A percentile compares a stretch with the other conserved stretches of the same genome.
Evolutionary conservation across 2,888 invertebrate species (phyloP).

Genomic region (Acleris literana): DNA sequence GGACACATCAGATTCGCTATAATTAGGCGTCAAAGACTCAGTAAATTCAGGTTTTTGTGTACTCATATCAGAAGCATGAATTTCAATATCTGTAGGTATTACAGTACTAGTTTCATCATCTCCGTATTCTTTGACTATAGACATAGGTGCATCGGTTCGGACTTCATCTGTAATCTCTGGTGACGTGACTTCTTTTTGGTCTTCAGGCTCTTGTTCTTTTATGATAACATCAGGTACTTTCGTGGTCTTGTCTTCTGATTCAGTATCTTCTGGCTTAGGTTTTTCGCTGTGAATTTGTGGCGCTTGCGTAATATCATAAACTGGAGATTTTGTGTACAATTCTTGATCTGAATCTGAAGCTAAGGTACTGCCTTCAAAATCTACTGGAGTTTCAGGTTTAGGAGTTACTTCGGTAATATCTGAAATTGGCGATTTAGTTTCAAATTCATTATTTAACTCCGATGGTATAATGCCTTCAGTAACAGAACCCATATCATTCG

Average conservation of each 20-base stretch:
- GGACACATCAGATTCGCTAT: not conserved
- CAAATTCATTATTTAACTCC: slow-evolving; percentile 6
- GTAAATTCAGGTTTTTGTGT: slow-evolving; percentile 12
- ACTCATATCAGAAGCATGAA: not conserved
- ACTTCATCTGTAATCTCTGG: not conserved
- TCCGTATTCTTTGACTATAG: slow-evolving; percentile 22
- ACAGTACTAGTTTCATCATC: slow-evolving; percentile 11
- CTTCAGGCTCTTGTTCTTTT: slow-evolving; percentile 4
- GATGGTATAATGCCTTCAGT: slow-evolving; percentile 3
- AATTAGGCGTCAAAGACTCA: not conserved
- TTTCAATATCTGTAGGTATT: slow-evolving; percentile 3
- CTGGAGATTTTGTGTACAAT: slow-evolving; percentile 14
- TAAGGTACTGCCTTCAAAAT: not conserved
- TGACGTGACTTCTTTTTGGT: not conserved
- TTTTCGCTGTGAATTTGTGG: slow-evolving; percentile 17
- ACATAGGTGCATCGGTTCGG: slow-evolving; percentile 28
- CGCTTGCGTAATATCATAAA: slow-evolving; percentile 17
- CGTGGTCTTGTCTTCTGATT: slow-evolving; percentile 27
- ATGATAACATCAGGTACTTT: slow-evolving; percentile 22
- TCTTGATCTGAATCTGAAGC: slow-evolving; percentile 14
- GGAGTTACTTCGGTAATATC: slow-evolving; percentile 3
- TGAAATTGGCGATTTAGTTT: slow-evolving; percentile 13
- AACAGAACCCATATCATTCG: slow-evolving; percentile 18
- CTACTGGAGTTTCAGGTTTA: slow-evolving; percentile 13
- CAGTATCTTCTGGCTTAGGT: slow-evolving; percentile 14